A percentile compares a stretch with the other conserved stretches of the same genome.
Conservation (phyloP, 1,140 invertebrate species). For the Dufourea novaeangliae region DNA sequence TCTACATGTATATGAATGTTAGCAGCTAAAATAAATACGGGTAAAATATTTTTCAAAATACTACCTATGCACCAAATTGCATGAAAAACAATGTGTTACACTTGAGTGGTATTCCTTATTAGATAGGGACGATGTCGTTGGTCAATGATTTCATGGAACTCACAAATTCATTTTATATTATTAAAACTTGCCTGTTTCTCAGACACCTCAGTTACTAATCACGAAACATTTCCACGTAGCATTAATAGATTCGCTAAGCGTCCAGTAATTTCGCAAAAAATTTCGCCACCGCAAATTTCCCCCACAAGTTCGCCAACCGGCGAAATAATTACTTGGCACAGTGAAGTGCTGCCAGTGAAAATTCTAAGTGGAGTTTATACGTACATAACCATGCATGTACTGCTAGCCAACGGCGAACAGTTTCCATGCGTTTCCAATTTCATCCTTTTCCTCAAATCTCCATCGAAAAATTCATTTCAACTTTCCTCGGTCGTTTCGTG, state of each 20-base stretch:
- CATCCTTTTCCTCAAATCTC: neutral
- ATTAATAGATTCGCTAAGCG: neutral
- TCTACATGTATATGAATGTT: no score
- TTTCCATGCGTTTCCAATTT: slow-evolving; percentile 29
- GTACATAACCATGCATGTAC: no score
- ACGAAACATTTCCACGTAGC: no score
- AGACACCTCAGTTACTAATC: neutral
- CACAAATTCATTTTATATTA: no score
- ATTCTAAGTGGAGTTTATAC: slow-evolving; percentile 31
- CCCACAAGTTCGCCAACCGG: neutral
- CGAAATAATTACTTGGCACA: slow-evolving; percentile 28
- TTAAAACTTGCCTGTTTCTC: neutral
- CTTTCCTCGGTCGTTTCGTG: neutral
- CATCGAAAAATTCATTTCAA: slow-evolving; percentile 20
- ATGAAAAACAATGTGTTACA: no score
- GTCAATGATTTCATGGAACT: no score
- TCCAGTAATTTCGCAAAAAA: neutral
- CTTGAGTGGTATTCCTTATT: no score
- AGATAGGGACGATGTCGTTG: no score
- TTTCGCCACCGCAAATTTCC: neutral
- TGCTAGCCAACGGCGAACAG: neutral
- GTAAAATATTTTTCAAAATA: no score
- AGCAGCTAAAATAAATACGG: no score
- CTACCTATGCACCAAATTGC: no score
- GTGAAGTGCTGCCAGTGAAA: slow-evolving; percentile 13